Base-by-base conservation (phyloP, 2,113 vertebrate species). In the Hiodon tergisus region DNA sequence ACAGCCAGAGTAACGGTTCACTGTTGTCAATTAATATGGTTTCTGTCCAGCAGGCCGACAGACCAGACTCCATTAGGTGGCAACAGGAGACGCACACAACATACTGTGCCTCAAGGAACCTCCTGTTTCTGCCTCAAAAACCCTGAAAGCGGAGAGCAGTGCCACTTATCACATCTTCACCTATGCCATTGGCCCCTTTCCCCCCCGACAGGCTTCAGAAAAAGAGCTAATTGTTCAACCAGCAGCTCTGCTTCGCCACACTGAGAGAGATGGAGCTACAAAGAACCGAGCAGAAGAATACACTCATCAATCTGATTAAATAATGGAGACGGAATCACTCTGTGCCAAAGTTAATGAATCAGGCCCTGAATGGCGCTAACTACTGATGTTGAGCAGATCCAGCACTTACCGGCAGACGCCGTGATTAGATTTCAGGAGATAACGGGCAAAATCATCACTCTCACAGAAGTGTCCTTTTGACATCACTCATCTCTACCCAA, bases 251-350 rank as follows among this genome's bases (percentile, higher is more conserved):
- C 57, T 71, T 0, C 17, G 48, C 58, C 47, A 58, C 62, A 61
- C 61, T 72, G 58, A 62, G 31, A 8, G 50, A 47, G 51, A 58
- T 6, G 48, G 52, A 46, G 48, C 8, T 6, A 13, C 16, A 11
- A 4, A 6, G 11, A 68, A 47, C 47, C 16, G 48, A 50, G 13
- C 71, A 3, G 46, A 67, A 67, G 65, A 67, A 48, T 48, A 48
- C 8, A 3, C 61, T 63, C 65, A 67, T 46, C 65, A 67, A 48
- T 48, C 65, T 72, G 58, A 72, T 72, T 61, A 72, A 62, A 61
- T 62, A 60, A 62, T 51, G 48, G 67, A 72, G 59, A 11, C 71
- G 31, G 8, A 16, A 8, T 9, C 48, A 16, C 54, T 47, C 59
- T 52, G 58, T 3, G 17, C 13, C 14, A 31, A 31, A 31, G 31